Evolutionary conservation across 2,797 vertebrate genomes (phyloP).

Genomic region (Spatula versicolor): DNA sequence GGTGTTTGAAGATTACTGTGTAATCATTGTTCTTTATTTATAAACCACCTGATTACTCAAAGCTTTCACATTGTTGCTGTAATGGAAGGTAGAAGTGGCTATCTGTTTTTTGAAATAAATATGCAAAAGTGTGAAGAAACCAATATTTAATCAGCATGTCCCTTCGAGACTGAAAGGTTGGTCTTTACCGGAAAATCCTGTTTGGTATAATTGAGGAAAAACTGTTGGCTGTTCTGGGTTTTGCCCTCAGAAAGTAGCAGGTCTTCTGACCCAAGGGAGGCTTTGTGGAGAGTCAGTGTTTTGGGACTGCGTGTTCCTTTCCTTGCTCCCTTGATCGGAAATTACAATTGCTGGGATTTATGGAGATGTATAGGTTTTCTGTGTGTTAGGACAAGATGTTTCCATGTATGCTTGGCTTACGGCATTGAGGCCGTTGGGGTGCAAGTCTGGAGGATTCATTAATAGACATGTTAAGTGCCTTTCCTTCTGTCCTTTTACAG

Average conservation of each 20-base stretch:
- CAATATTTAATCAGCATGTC: neutral
- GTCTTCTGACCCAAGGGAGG: neutral
- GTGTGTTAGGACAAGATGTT: neutral
- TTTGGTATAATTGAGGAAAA: neutral
- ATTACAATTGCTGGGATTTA: neutral
- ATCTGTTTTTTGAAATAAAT: neutral
- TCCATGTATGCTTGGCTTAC: neutral
- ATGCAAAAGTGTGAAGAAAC: neutral
- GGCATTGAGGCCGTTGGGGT: neutral
- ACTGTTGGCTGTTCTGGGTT: neutral
- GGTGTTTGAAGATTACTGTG: neutral
- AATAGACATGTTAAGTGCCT: constrained; percentile 15
- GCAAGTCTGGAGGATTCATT: constrained; percentile 28
- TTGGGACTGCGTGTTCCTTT: neutral
- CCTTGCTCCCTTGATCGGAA: neutral
- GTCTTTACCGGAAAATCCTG: neutral
- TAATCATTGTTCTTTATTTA: neutral
- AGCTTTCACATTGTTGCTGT: neutral
- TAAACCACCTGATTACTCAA: neutral
- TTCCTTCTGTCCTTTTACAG: constrained; percentile 33
- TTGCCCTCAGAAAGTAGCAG: neutral
- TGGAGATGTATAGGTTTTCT: neutral
- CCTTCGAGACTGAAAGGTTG: neutral
- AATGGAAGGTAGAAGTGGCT: neutral
- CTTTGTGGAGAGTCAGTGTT: neutral